phyloP scores from a whole-genome alignment of 2,113 vertebrate species.

The Haplochromis vanheusdeni region DNA sequence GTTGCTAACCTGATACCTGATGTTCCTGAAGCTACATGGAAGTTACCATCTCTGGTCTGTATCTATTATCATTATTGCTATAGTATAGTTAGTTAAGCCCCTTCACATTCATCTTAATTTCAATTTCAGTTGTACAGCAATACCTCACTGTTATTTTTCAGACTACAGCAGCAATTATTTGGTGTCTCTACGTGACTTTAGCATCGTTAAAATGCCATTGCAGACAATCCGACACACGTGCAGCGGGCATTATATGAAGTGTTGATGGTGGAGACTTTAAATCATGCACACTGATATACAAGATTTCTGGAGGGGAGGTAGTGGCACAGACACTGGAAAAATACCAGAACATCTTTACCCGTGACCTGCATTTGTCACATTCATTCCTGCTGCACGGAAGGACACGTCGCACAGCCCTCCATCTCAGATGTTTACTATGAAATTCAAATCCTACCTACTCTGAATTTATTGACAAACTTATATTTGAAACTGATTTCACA shows the following conservation, averaged over 20 bases:
- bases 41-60: background rate
- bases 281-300: constrained; percentile 28
- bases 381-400: constrained; percentile 52
- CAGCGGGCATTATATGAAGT: background rate
- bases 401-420: constrained; percentile 10
- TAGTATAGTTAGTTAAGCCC: background rate
- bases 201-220: background rate
- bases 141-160: background rate
- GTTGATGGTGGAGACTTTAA: constrained; percentile 15
- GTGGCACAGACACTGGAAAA: constrained; percentile 61
- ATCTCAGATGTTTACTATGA: constrained; percentile 7
- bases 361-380: constrained; percentile 64
- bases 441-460: background rate
- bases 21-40: background rate
- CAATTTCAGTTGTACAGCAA: background rate
- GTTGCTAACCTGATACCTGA: background rate
- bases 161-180: background rate
- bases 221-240: background rate
- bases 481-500: background rate
- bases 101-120: background rate
- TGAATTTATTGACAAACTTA: background rate
- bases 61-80: background rate
- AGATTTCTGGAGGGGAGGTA: constrained; percentile 7
- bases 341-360: constrained; percentile 63
- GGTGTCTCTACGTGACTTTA: background rate